Evolutionary conservation across 2,113 vertebrate species (phyloP), one percentile per base, ranked within the genome.

Genomic region (Rattus rattus): DNA sequence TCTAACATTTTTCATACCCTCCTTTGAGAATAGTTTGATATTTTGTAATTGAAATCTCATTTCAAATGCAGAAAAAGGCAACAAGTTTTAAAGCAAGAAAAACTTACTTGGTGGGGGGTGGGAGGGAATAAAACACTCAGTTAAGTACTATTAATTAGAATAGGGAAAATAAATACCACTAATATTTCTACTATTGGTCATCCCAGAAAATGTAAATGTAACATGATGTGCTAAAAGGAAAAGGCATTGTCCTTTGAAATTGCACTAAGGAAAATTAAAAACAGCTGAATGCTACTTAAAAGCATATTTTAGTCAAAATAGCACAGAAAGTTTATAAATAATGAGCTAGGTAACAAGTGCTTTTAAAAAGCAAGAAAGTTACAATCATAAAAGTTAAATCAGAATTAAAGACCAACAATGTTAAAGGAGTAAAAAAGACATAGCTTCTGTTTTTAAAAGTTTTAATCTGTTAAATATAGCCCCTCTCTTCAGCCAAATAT

Each of bases 11-110:
- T 98, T 98, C 98, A 97, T 98, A 97, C 98, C 96, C 52, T 97
- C 97, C 96, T 98, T 97, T 97, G 94, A 96, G 97, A 81, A 85
- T 97, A 96, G 97, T 97, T 89, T 97, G 94, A 17, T 77, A 95
- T 97, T 98, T 99, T 98, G 98, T 98, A 98, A 98, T 96, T 43
- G 67, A 97, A 92, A 1, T 93, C 97, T 98, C 97, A 54, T 76
- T 98, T 98, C 89, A 92, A 94, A 96, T 96, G 47, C 92, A 97
- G 92, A 92, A 92, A 93, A 94, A 90, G 61, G 65, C 59, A 88
- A 95, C 93, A 98, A 96, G 94, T n/a, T 98, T 98, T 98, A 98
- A 98, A 98, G 98, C 97, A 98, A 98, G 97, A 98, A 95, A 97
- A 98, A 97, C 96, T 98, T 86, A 33, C 95, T 98, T 54, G 33